phyloP scores from a whole-genome alignment of 2,113 vertebrate species.

The Phocoena sinus region DNA sequence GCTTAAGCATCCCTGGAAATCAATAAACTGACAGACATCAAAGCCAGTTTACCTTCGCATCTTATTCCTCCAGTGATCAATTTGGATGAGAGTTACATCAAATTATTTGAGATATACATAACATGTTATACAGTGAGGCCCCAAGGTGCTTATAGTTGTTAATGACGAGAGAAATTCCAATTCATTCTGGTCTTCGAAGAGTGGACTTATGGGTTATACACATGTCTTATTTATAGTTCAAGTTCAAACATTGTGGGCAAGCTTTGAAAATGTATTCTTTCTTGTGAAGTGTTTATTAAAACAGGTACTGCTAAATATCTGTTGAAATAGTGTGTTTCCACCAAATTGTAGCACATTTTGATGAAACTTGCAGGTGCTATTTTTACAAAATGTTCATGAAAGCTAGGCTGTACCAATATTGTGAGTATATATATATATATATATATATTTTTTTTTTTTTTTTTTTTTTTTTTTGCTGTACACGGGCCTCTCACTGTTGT shows the following conservation, averaged over 20 bases:
- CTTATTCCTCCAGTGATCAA: neutral
- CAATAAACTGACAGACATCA: neutral
- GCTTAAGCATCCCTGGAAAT: neutral
- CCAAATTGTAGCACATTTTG: neutral
- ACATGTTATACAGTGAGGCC: neutral
- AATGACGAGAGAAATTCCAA: neutral
- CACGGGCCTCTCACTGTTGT: no score
- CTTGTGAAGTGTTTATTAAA: neutral
- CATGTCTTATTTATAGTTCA: neutral
- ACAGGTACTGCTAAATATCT: neutral
- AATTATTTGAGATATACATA: neutral
- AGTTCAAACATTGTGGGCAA: neutral
- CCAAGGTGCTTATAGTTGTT: neutral
- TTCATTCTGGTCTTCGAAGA: neutral
- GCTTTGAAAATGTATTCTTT: neutral
- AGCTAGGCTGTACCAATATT: neutral
- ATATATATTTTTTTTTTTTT: no score
- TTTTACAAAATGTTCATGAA: neutral
- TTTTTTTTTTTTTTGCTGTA: no score
- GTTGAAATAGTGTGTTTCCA: neutral
- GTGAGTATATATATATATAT: neutral
- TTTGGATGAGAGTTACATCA: neutral
- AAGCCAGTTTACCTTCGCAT: neutral
- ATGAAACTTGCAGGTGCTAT: neutral
- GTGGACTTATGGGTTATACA: neutral